Evolutionary conservation across 2,888 invertebrate species (phyloP), one percentile per base, ranked within the genome.

Genomic region (Criorhina ranunculi): DNA sequence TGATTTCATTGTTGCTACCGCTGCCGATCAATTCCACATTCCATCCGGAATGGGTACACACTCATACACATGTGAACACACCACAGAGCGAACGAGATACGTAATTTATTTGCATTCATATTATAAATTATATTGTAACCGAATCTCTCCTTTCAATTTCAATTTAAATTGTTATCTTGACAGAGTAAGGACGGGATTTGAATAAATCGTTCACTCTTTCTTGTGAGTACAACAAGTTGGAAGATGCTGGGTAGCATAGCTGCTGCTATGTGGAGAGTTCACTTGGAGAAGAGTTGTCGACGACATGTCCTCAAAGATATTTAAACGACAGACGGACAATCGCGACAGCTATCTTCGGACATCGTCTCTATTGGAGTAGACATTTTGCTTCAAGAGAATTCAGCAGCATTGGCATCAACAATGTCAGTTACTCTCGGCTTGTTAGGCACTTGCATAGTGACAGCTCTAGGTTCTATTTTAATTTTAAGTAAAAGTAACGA

Each of bases 51-150:
- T 60, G 73, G 55, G 24, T 60, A 44, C 62, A 44, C 62, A 79
- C 64, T 9, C 53, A 62, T 51, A 64, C 80, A 57, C n/a, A 37
- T 35, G 75, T 51, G 17, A 37, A 11, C 31, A 24, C 44, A 64
- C 57, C 49, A 60, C 33, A 19, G 8, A 15, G 12, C 35, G 46
- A 67, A 29, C 78, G 79, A n/a, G n/a, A 85, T 79, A 85, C 80
- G 80, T 85, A 85, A 85, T 85, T 85, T 85, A 85, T 85, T 85
- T 85, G 85, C 85, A 80, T 85, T 85, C 80, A 70, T 80, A 85
- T 80, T 90, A 91, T 91, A 91, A 91, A 90, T 91, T 91, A 91
- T 91, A 90, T 91, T 91, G 91, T 91, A 90, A 91, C 90, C 89
- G 90, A 91, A 91, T 90, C 90, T 90, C 90, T 91, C 91, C 90